Evolutionary conservation across 2,797 vertebrate genomes (phyloP), one percentile per base, ranked within the genome.

Genomic region (Enteromius anoplus): DNA sequence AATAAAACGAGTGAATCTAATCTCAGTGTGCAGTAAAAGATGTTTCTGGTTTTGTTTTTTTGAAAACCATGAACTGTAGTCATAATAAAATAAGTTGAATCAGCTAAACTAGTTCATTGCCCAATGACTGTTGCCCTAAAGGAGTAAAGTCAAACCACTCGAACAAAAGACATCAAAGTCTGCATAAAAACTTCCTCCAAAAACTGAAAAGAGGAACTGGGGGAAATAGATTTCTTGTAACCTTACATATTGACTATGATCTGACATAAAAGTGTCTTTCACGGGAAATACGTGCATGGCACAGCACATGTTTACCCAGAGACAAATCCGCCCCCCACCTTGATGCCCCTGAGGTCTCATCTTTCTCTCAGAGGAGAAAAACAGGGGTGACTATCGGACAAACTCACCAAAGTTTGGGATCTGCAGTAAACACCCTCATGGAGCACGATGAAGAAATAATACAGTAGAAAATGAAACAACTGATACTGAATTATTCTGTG

Each of bases 241-340:
- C 3, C 64, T 19, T 76, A 17, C 26, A 45, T 45, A 60, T 19
- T 15, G 19, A 51, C 11, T 17, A 23, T 55, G 34, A 71, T 71
- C 23, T 71, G 23, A 45, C 17, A 55, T 60, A 51, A 62, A 32
- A 49, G 9, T 23, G 26, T 51, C 40, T 68, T 26, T 55, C 15
- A 26, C 9, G 29, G 14, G 2, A 83, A 17, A 60, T 70, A 23
- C 2, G 3, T 47, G 65, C 75, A 34, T 42, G 34, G 49, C 23
- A 76, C 37, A 42, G 37, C 55, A 19, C 40, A 81, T 78, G 29
- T 83, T 88, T 62, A 80, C 10, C 64, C 26, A 23, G 79, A 86
- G 19, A 42, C 42, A 88, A 84, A 84, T 75, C 17, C 86, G 80
- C 87, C 83, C 83, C 87, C 88, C 85, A 83, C 85, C 86, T 88